phyloP scores from a whole-genome alignment of 2,113 vertebrate species.

The Pteronura brasiliensis region DNA sequence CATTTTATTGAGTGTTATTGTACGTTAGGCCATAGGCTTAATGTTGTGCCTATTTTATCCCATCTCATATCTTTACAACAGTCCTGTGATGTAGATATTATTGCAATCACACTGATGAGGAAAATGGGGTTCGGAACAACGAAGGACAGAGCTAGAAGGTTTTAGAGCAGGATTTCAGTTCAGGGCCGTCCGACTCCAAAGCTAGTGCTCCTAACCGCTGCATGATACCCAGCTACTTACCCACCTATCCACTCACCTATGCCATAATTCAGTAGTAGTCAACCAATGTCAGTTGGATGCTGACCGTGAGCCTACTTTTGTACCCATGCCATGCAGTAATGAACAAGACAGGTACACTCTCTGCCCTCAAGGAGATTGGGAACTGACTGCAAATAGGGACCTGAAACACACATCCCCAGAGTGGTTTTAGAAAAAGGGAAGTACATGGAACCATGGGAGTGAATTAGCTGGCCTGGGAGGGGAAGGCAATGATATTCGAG shows the following conservation, averaged over 20 bases:
- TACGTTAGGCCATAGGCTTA: neutral
- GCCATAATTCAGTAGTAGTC: neutral
- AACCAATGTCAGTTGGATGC: neutral
- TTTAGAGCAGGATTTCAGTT: conserved; percentile 29
- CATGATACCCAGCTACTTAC: neutral
- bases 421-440: conserved; percentile 1
- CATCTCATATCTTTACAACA: neutral
- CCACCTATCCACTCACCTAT: neutral
- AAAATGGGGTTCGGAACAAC: conserved; percentile 12
- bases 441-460: neutral
- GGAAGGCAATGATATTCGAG: neutral
- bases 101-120: neutral
- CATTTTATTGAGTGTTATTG: neutral
- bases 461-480: neutral
- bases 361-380: neutral
- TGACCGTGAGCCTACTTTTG: neutral
- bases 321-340: neutral
- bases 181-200: neutral
- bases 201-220: neutral
- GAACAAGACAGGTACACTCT: neutral
- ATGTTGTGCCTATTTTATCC: neutral
- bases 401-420: neutral
- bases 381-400: neutral
- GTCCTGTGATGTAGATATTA: neutral
- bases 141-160: neutral